Percentiles rank a stretch among this genome's conserved stretches.
Conservation (phyloP, 2,113 vertebrate genomes). For the Colinus virginianus region DNA sequence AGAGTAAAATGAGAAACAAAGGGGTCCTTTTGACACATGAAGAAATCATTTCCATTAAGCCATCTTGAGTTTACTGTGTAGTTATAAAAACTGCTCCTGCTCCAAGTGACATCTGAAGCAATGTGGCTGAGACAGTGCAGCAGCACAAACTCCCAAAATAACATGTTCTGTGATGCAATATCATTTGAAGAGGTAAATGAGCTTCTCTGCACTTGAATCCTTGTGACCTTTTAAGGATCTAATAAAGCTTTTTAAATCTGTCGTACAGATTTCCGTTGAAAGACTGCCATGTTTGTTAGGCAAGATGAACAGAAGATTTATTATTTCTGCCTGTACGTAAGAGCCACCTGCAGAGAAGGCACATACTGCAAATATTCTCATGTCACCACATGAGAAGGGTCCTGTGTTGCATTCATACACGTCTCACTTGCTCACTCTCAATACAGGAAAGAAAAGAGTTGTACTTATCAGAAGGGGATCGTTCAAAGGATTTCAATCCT, state of each 20-base stretch:
- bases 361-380: not conserved
- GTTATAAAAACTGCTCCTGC: slow-evolving; percentile 88
- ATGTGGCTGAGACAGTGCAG: slow-evolving; percentile 40
- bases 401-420: not conserved
- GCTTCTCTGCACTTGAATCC: slow-evolving; percentile 44
- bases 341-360: not conserved
- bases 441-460: not conserved
- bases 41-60: slow-evolving; percentile 96
- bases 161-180: not conserved
- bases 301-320: not conserved
- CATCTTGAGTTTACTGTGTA: slow-evolving; percentile 86
- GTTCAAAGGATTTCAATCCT: not conserved
- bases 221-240: slow-evolving; percentile 33
- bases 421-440: not conserved
- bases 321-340: not conserved
- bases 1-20: slow-evolving; percentile 87
- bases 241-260: slow-evolving; percentile 53
- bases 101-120: slow-evolving; percentile 80
- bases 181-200: slow-evolving; percentile 37
- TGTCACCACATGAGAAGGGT: accelerated
- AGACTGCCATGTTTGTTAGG: not conserved
- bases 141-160: slow-evolving; percentile 45
- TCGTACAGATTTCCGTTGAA: not conserved
- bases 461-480: not conserved
- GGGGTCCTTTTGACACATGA: slow-evolving; percentile 94